Evolutionary conservation across 1,140 invertebrate species (phyloP), one percentile per base, ranked within the genome.

Genomic region (Protaetia brevitarsis): DNA sequence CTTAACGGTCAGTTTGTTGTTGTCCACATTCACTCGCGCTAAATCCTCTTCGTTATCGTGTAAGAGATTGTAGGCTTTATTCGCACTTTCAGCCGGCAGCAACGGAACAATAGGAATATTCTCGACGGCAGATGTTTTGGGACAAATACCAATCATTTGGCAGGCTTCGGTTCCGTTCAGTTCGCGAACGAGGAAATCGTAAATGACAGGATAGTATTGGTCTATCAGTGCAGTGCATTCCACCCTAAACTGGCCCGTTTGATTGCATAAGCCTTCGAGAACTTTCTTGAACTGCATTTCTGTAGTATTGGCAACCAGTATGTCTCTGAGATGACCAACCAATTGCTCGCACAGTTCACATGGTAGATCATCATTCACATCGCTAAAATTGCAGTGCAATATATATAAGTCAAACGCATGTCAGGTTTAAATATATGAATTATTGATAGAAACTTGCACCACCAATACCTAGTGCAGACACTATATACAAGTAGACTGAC

Each of bases 261-360:
- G 89, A 69, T 89, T 90, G 78, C 93, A 95, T 19, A 95, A 74
- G 64, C 91, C 92, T 72, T 87, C 77, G 10, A 94, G 77, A 1
- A 95, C 86, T 74, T 85, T 79, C 74, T 89, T 84, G 77, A 96
- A 96, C 81, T 95, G 91, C 0, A 78, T 67, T 77, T 92, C 88
- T 0, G 93, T 94, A 0, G 93, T 94, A 73, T 95, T 94, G n/a
- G 92, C 87, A 27, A 92, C 82, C 0, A 95, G 76, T 19, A 93
- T 81, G 77, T 95, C 89, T 66, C 85, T 86, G 65, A 94, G 79
- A 80, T 95, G 92, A 30, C 80, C 79, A 0, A 95, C 88, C 21
- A 95, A 75, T 77, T 93, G 89, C 73, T 92, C 86, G 75, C 93
- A 95, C 45, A 95, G 83, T 68, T 94, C 88, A 76, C 93, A 96